A percentile compares a stretch with the other conserved stretches of the same genome.
These are phyloP conservation scores for Penaeus monodon DNA, from an alignment of 2,888 invertebrate genomes.

Conservation along the genomic window DNA sequence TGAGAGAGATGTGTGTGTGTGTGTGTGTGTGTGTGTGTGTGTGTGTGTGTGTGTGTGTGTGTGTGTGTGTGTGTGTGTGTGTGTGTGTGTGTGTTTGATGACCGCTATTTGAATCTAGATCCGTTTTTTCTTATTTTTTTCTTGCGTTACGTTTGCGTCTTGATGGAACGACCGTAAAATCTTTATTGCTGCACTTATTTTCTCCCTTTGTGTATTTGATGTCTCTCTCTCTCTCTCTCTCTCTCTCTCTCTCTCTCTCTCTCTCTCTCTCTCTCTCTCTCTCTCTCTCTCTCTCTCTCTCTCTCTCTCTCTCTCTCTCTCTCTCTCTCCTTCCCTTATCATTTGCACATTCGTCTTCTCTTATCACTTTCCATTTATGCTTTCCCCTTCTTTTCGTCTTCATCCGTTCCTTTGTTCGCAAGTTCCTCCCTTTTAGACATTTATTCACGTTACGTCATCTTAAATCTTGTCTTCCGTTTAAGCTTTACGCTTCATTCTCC, in stretches of 20 bases:
- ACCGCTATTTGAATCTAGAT: too few species aligned
- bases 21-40: background rate
- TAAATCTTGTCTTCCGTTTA: too few species aligned
- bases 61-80: too few species aligned
- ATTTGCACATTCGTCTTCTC: background rate
- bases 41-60: too few species aligned
- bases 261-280: constrained; percentile 18
- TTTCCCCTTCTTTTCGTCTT: too few species aligned
- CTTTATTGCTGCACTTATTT: background rate
- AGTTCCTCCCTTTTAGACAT: too few species aligned
- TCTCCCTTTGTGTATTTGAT: background rate
- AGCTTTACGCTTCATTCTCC: too few species aligned
- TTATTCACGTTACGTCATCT: too few species aligned
- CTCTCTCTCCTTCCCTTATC: background rate
- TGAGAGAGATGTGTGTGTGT: background rate
- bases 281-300: background rate
- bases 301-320: background rate
- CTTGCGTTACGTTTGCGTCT: background rate
- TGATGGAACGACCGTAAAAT: background rate
- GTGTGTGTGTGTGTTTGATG: too few species aligned
- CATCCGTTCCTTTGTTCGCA: too few species aligned
- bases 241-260: constrained; percentile 35
- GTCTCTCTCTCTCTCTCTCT: constrained; percentile 40
- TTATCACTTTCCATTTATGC: background rate
- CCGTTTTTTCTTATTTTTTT: background rate